Percentiles rank a stretch among this genome's conserved stretches.
These are phyloP conservation scores for Hippocampus comes DNA, from an alignment of 2,113 vertebrate genomes.

Conservation along the genomic window DNA sequence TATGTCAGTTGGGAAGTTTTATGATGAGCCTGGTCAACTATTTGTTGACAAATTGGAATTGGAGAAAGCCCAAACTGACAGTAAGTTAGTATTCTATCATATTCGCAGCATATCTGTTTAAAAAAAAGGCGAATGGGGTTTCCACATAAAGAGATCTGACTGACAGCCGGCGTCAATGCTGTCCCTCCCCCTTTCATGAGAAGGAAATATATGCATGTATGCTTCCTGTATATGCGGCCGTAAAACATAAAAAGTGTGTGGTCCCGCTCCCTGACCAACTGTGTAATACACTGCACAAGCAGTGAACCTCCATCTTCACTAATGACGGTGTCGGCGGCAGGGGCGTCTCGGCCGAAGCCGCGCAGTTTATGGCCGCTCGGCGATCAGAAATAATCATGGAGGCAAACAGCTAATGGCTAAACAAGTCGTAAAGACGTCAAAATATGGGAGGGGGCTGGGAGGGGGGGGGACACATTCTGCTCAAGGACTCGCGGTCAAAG, in stretches of 20 bases:
- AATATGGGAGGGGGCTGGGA: constrained; percentile 13
- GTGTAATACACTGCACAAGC: constrained; percentile 31
- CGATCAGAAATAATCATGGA: constrained; percentile 67
- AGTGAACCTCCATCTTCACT: constrained; percentile 25
- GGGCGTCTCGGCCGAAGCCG: constrained; percentile 25
- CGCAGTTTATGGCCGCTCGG: constrained; percentile 44
- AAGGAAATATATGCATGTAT: constrained; percentile 16
- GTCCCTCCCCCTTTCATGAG: constrained; percentile 9
- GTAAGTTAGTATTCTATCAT: not conserved
- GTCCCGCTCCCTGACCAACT: constrained; percentile 32
- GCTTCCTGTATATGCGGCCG: constrained; percentile 42
- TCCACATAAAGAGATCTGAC: not conserved
- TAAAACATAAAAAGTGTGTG: constrained; percentile 39
- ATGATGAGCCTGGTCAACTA: not conserved
- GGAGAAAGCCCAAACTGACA: not conserved
- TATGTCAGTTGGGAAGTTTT: not conserved
- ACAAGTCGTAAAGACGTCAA: constrained; percentile 70
- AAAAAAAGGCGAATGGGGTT: not conserved
- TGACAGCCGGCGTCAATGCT: constrained; percentile 38
- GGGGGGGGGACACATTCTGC: constrained; percentile 26
- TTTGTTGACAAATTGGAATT: constrained; percentile 2
- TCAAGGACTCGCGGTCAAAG: constrained; percentile 69
- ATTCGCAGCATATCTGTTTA: not conserved
- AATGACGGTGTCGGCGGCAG: constrained; percentile 31
- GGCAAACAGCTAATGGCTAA: constrained; percentile 63